Percentiles rank a stretch among this genome's conserved stretches.
phyloP scores from a whole-genome alignment of 2,797 vertebrate genomes.

The Dryobates pubescens region DNA sequence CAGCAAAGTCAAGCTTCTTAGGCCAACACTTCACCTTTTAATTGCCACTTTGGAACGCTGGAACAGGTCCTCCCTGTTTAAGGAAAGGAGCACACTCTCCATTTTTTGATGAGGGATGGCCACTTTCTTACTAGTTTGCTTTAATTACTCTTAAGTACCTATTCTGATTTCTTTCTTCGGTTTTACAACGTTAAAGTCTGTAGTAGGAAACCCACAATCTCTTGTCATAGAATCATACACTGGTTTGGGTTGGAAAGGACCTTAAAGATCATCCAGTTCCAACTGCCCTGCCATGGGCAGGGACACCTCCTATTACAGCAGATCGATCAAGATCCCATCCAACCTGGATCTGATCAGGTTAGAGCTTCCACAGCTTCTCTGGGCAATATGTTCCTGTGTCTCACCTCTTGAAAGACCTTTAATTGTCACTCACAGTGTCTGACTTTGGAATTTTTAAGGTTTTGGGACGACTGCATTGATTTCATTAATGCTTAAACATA shows the following conservation, averaged over 20 bases:
- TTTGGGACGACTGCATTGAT: not conserved
- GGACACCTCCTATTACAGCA: no score
- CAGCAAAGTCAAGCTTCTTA: slow-evolving; percentile 21
- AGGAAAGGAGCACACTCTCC: not conserved
- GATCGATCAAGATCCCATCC: no score
- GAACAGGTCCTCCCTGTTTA: slow-evolving; percentile 27
- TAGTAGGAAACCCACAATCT: not conserved
- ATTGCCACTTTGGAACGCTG: not conserved
- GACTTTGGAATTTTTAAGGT: not conserved
- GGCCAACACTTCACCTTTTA: not conserved
- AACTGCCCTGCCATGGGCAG: no score
- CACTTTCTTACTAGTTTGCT: not conserved
- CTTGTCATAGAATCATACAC: no score
- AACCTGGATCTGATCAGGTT: no score
- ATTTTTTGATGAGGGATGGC: not conserved
- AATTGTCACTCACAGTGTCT: not conserved
- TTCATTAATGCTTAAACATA: not conserved
- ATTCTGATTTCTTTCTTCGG: slow-evolving; percentile 5
- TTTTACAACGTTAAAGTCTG: not conserved
- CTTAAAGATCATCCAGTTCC: no score
- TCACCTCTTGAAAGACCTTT: not conserved
- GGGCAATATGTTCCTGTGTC: no score
- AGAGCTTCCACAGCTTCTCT: no score
- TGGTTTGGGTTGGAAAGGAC: no score
- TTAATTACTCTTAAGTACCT: slow-evolving; percentile 16